A percentile compares a stretch with the other conserved stretches of the same genome.
Evolutionary conservation across 2,797 vertebrate species (phyloP).

Genomic region (Miichthys miiuy): DNA sequence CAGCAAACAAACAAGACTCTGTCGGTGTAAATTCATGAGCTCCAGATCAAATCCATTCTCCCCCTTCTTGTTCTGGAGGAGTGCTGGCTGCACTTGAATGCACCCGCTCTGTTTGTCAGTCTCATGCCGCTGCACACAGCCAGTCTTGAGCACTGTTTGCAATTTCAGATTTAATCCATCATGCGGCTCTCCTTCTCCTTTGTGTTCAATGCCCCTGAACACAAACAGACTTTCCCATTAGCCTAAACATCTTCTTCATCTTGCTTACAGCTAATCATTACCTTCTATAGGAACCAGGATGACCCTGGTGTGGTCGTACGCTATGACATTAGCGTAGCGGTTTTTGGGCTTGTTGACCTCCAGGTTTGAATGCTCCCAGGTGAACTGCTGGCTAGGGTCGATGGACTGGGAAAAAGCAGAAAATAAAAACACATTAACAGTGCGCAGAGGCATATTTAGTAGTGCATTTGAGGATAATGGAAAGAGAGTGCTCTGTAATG

Average conservation of each 20-base stretch:
- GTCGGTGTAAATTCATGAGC: conserved; percentile 73
- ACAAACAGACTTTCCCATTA: conserved; percentile 38
- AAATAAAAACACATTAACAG: conserved; percentile 35
- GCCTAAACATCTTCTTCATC: conserved; percentile 26
- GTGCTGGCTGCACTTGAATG: conserved; percentile 73
- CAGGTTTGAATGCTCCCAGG: conserved; percentile 98
- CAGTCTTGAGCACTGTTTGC: conserved; percentile 60
- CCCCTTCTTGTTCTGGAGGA: conserved; percentile 63
- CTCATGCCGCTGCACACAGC: conserved; percentile 73
- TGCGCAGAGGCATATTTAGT: conserved; percentile 23
- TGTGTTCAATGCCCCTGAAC: conserved; percentile 13
- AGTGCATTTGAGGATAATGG: conserved; percentile 58
- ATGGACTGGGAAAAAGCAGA: conserved; percentile 87
- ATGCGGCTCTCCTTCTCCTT: conserved; percentile 10
- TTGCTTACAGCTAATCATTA: conserved; percentile 67
- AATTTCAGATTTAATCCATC: conserved; percentile 76
- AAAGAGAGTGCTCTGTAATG: conserved; percentile 50
- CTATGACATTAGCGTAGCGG: conserved; percentile 97
- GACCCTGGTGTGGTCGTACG: conserved; percentile 97
- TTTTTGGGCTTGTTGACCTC: conserved; percentile 99
- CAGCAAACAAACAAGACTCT: conserved; percentile 73
- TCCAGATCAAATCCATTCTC: conserved; percentile 75
- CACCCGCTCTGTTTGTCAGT: conserved; percentile 74
- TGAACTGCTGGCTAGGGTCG: conserved; percentile 97
- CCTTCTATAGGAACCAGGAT: conserved; percentile 94